These are phyloP conservation scores for Marcusenius ussheri DNA, from an alignment of 2,113 vertebrate genomes.

Conservation along the genomic window DNA sequence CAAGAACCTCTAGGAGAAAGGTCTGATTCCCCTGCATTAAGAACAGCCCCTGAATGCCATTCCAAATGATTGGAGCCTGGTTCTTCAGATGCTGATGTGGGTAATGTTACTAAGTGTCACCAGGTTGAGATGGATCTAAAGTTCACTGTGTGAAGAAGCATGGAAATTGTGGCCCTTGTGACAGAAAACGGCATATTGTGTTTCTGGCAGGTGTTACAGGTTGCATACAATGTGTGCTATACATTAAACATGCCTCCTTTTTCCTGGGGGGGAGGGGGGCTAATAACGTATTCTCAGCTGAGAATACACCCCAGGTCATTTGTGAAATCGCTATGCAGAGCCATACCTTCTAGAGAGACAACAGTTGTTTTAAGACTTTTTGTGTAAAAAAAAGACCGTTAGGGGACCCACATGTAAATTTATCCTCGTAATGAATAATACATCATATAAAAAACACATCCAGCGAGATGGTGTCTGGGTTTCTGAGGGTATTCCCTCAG, in stretches of 20 bases:
- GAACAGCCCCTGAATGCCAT: background rate
- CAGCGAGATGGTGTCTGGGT: background rate
- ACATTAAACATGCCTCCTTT: background rate
- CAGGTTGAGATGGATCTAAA: background rate
- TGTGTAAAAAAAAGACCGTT: background rate
- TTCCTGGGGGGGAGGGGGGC: background rate
- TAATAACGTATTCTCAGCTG: background rate
- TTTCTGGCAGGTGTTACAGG: background rate
- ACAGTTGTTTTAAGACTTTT: background rate
- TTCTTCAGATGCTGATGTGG: background rate
- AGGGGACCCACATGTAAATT: background rate
- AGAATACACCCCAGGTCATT: background rate
- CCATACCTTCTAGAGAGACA: background rate
- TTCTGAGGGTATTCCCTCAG: background rate
- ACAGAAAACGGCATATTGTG: background rate
- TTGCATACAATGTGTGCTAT: background rate
- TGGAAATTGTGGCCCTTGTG: constrained; percentile 23
- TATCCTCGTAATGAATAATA: background rate
- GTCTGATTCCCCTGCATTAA: background rate
- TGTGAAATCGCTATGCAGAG: background rate
- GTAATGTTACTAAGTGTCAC: background rate
- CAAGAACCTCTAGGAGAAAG: background rate
- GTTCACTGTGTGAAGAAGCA: constrained; percentile 32
- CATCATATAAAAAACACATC: background rate
- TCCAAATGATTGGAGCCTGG: background rate